These are phyloP conservation scores for Apeira syringaria DNA, from an alignment of 2,888 invertebrate species.

Conservation along the genomic window DNA sequence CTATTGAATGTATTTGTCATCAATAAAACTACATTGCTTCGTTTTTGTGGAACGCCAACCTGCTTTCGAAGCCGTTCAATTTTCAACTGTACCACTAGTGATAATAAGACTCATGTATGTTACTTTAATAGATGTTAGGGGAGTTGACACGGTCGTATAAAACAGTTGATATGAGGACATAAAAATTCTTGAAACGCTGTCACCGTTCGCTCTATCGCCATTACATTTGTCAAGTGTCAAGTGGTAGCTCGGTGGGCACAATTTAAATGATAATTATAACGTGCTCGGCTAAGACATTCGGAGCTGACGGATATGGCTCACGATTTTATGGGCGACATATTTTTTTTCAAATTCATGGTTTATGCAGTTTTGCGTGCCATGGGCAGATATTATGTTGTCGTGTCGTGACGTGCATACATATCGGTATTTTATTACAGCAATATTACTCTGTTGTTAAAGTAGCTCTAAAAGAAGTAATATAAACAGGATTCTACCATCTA, in stretches of 20 bases:
- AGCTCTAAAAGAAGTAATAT: no score
- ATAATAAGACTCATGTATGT: constrained; percentile 11
- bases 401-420: not conserved
- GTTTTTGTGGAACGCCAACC: constrained; percentile 39
- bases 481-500: no score
- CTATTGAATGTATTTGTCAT: constrained; percentile 35
- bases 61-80: constrained; percentile 22
- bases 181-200: constrained; percentile 79
- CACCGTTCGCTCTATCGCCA: constrained; percentile 70
- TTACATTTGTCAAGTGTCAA: constrained; percentile 82
- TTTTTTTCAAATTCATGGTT: constrained; percentile 18
- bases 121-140: constrained; percentile 42
- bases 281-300: constrained; percentile 39
- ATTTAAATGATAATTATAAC: constrained; percentile 82
- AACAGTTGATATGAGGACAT: constrained; percentile 79
- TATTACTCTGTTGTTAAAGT: not conserved
- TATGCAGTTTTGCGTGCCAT: constrained; percentile 1
- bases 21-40: constrained; percentile 46
- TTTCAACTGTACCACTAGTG: constrained; percentile 26
- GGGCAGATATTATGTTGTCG: constrained; percentile 7
- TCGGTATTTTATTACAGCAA: not conserved
- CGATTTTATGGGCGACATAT: constrained; percentile 32
- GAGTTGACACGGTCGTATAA: constrained; percentile 74
- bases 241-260: constrained; percentile 71
- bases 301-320: constrained; percentile 41